Conservation (phyloP, 2,888 invertebrate species). For the Synanthedon formicaeformis region DNA sequence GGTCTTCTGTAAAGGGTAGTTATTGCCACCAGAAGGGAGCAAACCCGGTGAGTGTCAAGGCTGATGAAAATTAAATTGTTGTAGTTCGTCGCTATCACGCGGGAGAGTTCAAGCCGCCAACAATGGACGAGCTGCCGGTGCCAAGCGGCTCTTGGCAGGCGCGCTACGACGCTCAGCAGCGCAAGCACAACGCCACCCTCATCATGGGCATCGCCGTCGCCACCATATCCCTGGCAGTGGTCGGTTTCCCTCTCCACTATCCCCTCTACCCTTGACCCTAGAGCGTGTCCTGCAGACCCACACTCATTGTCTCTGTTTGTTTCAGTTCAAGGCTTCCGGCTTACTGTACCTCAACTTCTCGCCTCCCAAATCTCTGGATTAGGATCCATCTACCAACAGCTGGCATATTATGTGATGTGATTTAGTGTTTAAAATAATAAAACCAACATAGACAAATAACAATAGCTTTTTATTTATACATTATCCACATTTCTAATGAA, state of each 20-base stretch:
- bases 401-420: neutral
- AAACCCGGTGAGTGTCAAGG: too few relatives aligned
- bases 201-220: constrained; percentile 68
- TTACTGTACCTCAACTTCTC: constrained; percentile 73
- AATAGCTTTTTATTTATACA: neutral
- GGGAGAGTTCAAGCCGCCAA: constrained; percentile 49
- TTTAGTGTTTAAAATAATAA: constrained; percentile 2
- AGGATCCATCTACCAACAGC: constrained; percentile 7
- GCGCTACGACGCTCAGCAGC: constrained; percentile 73
- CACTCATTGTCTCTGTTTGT: constrained; percentile 9
- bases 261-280: neutral
- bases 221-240: constrained; percentile 54
- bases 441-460: neutral
- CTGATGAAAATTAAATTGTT: neutral
- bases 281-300: neutral
- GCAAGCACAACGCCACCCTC: constrained; percentile 77
- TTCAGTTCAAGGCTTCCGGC: constrained; percentile 73
- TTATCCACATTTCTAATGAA: neutral
- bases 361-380: constrained; percentile 72
- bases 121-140: constrained; percentile 82
- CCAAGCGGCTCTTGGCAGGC: constrained; percentile 85
- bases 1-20: too few relatives aligned
- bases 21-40: too few relatives aligned
- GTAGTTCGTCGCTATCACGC: constrained; percentile 53
- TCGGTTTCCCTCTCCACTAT: constrained; percentile 26